A percentile compares a stretch with the other conserved stretches of the same genome.
phyloP scores from a whole-genome alignment of 2,888 invertebrate genomes.

The Pyrocoelia pectoralis region DNA sequence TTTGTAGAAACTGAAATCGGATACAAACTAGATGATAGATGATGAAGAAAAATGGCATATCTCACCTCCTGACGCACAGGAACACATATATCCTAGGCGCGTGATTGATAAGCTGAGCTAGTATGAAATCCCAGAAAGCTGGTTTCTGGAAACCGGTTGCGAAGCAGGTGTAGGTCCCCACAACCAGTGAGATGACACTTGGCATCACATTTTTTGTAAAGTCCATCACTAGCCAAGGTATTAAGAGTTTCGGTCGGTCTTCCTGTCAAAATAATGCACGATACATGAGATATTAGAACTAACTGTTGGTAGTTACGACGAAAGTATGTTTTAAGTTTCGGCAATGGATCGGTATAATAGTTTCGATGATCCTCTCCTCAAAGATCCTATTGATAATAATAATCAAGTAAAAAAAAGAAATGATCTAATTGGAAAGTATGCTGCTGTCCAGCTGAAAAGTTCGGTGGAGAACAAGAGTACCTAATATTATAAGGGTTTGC shows the following conservation, averaged over 20 bases:
- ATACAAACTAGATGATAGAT: not conserved
- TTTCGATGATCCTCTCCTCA: too few species aligned
- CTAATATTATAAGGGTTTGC: too few species aligned
- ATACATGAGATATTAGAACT: too few species aligned
- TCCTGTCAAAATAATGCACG: slow-evolving; percentile 53
- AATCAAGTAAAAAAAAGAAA: too few species aligned
- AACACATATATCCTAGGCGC: slow-evolving; percentile 64
- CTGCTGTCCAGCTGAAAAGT: too few species aligned
- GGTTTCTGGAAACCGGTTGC: slow-evolving; percentile 60
- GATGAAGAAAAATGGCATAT: not conserved
- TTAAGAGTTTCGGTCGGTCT: slow-evolving; percentile 62
- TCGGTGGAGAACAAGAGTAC: too few species aligned
- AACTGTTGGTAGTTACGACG: too few species aligned
- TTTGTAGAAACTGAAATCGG: slow-evolving; percentile 38
- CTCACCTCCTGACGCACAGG: slow-evolving; percentile 62
- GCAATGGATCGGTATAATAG: too few species aligned
- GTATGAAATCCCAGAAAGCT: slow-evolving; percentile 63
- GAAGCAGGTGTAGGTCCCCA: slow-evolving; percentile 63
- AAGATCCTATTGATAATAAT: too few species aligned
- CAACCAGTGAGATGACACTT: slow-evolving; percentile 60
- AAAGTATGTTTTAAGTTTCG: too few species aligned
- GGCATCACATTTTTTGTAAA: slow-evolving; percentile 62
- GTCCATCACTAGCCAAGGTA: slow-evolving; percentile 65
- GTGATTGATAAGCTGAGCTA: slow-evolving; percentile 60
- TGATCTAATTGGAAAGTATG: too few species aligned